Evolutionary conservation across 2,113 vertebrate genomes (phyloP).

Genomic region (Nipponia nippon): DNA sequence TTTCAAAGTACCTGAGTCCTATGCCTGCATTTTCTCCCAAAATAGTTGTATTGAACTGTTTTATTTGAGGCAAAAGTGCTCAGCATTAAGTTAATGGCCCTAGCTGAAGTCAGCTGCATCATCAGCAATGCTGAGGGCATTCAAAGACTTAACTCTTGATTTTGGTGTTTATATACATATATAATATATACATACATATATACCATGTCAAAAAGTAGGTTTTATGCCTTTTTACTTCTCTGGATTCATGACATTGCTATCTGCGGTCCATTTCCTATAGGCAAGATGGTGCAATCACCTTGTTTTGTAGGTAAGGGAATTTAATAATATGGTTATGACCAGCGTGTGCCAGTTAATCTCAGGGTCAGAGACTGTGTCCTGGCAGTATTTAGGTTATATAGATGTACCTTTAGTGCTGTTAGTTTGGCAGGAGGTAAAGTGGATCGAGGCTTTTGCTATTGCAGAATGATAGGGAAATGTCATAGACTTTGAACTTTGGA

Average conservation of each 20-base stretch:
- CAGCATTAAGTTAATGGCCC: conserved; percentile 49
- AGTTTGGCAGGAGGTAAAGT: not conserved
- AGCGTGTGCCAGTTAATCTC: not conserved
- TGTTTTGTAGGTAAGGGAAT: not conserved
- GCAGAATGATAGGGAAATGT: not conserved
- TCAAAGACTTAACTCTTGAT: not conserved
- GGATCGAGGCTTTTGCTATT: not conserved
- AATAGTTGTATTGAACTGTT: conserved; percentile 58
- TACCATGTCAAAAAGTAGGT: not conserved
- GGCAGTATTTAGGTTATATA: not conserved
- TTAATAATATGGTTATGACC: not conserved
- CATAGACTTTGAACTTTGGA: not conserved
- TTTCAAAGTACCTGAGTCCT: conserved; percentile 10
- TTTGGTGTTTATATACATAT: not conserved
- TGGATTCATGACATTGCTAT: not conserved
- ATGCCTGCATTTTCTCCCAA: not conserved
- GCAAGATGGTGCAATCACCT: not conserved
- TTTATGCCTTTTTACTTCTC: not conserved
- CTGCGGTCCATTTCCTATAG: not conserved
- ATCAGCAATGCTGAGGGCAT: conserved; percentile 7
- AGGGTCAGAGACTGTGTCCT: not conserved
- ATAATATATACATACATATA: not conserved
- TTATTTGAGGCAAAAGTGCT: conserved; percentile 27
- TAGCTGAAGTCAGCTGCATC: conserved; percentile 39
- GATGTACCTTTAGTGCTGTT: not conserved